Evolutionary conservation across 1,140 invertebrate species (phyloP).

Genomic region (Doryteuthis pealeii): DNA sequence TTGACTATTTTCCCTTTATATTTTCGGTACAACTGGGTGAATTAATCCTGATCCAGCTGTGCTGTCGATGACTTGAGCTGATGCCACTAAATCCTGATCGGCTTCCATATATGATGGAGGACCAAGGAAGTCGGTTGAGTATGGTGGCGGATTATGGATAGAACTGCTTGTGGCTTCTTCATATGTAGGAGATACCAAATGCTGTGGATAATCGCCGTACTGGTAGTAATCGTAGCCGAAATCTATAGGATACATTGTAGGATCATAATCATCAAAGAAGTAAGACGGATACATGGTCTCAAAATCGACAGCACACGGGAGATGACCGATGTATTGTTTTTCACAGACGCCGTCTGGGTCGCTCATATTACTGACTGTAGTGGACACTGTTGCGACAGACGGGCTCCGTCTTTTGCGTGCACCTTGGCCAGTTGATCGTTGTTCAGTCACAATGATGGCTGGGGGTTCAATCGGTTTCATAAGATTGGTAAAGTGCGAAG

Average conservation of each 20-base stretch:
- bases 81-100: neutral
- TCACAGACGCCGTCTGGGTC: neutral
- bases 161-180: neutral
- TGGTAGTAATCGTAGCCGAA: neutral
- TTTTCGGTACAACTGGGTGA: too few relatives aligned
- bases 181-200: neutral
- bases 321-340: neutral
- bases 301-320: neutral
- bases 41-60: neutral
- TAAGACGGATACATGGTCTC: neutral
- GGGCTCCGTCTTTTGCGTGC: neutral
- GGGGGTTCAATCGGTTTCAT: neutral
- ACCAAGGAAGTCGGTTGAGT: neutral
- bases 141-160: neutral
- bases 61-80: neutral
- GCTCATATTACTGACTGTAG: neutral
- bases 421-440: neutral
- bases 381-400: neutral
- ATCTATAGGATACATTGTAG: neutral
- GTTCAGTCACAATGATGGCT: neutral
- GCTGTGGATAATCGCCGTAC: neutral
- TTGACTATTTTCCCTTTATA: too few relatives aligned
- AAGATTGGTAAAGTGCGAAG: neutral
- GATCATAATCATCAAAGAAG: neutral
- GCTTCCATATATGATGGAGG: neutral